A percentile compares a stretch with the other conserved stretches of the same genome.
phyloP scores from a whole-genome alignment of 2,113 vertebrate species.

The Aegotheles bennettii region DNA sequence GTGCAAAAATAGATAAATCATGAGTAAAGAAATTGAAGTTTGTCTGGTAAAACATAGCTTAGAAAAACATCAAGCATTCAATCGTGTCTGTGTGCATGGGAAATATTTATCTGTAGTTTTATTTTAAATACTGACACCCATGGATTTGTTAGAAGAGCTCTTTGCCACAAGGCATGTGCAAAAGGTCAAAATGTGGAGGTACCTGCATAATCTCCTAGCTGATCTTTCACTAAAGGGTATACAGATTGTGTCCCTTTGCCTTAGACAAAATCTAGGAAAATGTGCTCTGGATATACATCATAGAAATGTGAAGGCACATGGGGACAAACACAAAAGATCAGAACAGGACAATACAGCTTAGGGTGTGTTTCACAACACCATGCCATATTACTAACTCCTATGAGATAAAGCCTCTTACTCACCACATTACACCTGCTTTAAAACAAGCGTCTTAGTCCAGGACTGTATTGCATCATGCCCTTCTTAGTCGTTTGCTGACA shows the following conservation, averaged over 20 bases:
- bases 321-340: background rate
- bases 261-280: background rate
- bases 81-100: background rate
- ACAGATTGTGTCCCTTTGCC: background rate
- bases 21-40: background rate
- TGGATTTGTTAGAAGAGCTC: background rate
- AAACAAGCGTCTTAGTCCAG: background rate
- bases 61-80: background rate
- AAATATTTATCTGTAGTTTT: background rate
- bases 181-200: background rate
- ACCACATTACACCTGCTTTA: background rate
- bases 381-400: background rate
- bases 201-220: background rate
- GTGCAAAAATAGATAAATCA: background rate
- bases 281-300: background rate
- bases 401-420: background rate
- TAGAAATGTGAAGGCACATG: background rate
- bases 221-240: background rate
- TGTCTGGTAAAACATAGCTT: background rate
- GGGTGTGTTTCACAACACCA: fast-evolving
- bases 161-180: background rate
- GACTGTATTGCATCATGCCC: background rate
- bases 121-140: background rate
- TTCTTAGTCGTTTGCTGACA: background rate
- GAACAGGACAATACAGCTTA: background rate